Conservation (phyloP, 2,888 invertebrate genomes). For the Rotaria sp. region DNA sequence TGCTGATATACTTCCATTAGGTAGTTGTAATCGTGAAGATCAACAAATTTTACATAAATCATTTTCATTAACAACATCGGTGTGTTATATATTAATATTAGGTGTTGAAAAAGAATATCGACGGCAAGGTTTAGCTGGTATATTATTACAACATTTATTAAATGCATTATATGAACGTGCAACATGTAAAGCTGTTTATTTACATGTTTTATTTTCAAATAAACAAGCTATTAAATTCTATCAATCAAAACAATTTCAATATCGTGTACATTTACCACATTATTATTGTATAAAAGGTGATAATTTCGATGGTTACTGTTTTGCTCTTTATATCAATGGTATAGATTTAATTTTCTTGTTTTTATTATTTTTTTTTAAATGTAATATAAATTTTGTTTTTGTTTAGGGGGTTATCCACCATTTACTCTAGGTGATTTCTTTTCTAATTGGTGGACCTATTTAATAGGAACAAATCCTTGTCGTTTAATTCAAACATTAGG, state of each 20-base stretch:
- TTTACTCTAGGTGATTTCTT: neutral
- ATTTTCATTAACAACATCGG: slow-evolving; percentile 29
- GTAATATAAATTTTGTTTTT: neutral
- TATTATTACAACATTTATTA: slow-evolving; percentile 80
- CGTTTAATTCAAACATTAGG: neutral
- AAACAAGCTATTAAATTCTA: slow-evolving; percentile 90
- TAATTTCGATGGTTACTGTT: slow-evolving; percentile 86
- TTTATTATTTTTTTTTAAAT: neutral
- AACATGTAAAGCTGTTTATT: slow-evolving; percentile 84
- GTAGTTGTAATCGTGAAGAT: slow-evolving; percentile 75
- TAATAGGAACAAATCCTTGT: neutral
- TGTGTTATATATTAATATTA: slow-evolving; percentile 15
- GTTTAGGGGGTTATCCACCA: neutral
- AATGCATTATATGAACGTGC: slow-evolving; percentile 76
- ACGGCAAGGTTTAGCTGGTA: slow-evolving; percentile 63
- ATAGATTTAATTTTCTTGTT: neutral
- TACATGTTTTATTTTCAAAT: slow-evolving; percentile 92
- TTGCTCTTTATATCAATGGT: slow-evolving; percentile 90
- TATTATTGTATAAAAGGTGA: slow-evolving; percentile 90
- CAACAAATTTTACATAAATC: slow-evolving; percentile 25
- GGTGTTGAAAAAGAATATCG: slow-evolving; percentile 23
- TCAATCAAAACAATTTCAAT: slow-evolving; percentile 70
- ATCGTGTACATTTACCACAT: slow-evolving; percentile 84
- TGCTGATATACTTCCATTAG: slow-evolving; percentile 83
- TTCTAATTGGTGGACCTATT: neutral